Conservation (phyloP, 2,797 vertebrate species). For the Sylvilagus floridanus region DNA sequence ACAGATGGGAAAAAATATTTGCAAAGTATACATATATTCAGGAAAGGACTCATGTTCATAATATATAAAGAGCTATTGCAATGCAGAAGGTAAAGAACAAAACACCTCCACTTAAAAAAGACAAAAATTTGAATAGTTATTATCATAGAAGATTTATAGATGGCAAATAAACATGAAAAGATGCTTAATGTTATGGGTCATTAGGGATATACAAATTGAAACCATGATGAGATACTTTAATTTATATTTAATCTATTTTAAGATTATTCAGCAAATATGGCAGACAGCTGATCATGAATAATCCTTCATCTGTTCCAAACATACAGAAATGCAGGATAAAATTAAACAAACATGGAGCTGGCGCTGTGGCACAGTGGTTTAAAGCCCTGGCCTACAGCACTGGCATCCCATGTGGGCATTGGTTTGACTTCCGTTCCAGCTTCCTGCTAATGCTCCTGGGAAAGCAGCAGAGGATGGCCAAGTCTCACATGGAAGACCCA, state of each 20-base stretch:
- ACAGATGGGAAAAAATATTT: neutral
- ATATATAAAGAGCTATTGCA: neutral
- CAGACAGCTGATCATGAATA: neutral
- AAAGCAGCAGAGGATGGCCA: no score
- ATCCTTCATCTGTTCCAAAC: neutral
- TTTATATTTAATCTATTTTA: neutral
- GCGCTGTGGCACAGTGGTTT: no score
- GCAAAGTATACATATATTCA: neutral
- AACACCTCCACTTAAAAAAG: neutral
- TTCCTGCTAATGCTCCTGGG: no score
- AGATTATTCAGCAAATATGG: neutral
- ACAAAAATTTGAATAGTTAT: neutral
- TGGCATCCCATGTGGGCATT: no score
- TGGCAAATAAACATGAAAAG: constrained; percentile 10
- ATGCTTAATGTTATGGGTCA: neutral
- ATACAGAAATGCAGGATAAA: constrained; percentile 13
- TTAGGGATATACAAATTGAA: neutral
- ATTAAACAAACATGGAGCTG: neutral
- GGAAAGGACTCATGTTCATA: constrained; percentile 19
- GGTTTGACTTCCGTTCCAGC: no score
- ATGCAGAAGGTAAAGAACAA: neutral
- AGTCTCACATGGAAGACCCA: no score
- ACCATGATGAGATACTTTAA: neutral
- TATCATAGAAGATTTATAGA: neutral
- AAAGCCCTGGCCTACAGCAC: no score